Evolutionary conservation across 2,888 invertebrate species (phyloP), one percentile per base, ranked within the genome.

Genomic region (Heteropelma amictum): DNA sequence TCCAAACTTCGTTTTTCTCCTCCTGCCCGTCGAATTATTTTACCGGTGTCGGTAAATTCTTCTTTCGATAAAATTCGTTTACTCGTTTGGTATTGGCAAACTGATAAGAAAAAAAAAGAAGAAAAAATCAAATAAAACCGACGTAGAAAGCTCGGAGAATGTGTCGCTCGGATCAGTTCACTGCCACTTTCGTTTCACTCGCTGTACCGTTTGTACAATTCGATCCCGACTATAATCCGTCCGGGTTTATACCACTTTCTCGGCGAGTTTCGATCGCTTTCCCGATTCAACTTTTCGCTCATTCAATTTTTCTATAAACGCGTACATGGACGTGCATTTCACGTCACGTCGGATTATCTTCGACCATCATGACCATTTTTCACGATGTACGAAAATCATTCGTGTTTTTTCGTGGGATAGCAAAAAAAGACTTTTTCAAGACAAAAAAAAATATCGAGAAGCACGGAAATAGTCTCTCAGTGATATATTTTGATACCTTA

Each of bases 171-270:
- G 17, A 26, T 42, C 53, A 17, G 30, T 56, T 23, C 38, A 38
- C 5, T 38, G 8, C 23, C n/a, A 17, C 38, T 56, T 28, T 7
- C 7, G 56, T 58, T 56, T 45, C 19, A 45, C 45, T 30, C 45
- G n/a, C 28, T 40, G 42, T 45, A 60, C n/a, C 23, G 33, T 23
- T 21, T 28, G 51, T 49, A 58, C 42, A 47, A 60, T 69, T 69
- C 74, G 69, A 64, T 64, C 53, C 38, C 58, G 30, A 40, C 69
- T 58, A 73, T 69, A 74, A 74, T 74, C 64, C 69, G 69, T 38
- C 28, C 64, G 45, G 28, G 33, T 19, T 40, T 51, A n/a, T n/a
- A 40, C 64, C 40, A 40, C 30, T 58, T 38, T 38, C 51, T 30
- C 19, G 21, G 35, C 56, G 49, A 58, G 49, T 38, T 33, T 69